Conservation (phyloP, 2,113 vertebrate species). For the Tympanuchus pallidicinctus region DNA sequence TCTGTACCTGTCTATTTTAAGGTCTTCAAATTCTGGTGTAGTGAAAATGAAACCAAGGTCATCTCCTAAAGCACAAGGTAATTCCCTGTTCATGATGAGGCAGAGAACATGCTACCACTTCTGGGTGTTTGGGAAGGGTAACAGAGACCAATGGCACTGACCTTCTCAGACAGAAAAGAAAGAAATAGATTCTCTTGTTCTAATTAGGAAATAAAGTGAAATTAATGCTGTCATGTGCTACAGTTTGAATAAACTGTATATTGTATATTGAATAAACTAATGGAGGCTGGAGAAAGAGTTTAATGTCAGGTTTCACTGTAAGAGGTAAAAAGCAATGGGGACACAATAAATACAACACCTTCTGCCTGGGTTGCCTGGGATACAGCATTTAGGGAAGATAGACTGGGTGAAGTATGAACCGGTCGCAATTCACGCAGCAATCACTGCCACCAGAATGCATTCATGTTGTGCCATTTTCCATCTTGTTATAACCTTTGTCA, state of each 20-base stretch:
- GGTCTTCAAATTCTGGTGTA: neutral
- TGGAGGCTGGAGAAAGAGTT: neutral
- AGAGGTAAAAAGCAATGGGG: slow-evolving; percentile 14
- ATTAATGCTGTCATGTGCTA: neutral
- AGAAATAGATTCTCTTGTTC: neutral
- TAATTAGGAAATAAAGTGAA: slow-evolving; percentile 19
- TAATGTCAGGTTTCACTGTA: neutral
- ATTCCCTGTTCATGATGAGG: neutral
- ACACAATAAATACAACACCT: slow-evolving; percentile 40
- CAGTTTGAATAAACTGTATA: neutral
- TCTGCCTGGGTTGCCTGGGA: slow-evolving; percentile 32
- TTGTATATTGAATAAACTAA: neutral
- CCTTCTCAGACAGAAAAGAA: neutral
- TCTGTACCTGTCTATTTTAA: neutral
- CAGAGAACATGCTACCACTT: neutral
- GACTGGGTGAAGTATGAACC: slow-evolving; percentile 5
- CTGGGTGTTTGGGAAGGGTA: neutral
- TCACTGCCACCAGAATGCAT: slow-evolving; percentile 29
- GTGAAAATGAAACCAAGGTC: neutral
- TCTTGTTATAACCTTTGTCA: slow-evolving; percentile 36
- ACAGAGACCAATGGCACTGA: neutral
- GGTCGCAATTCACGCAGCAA: slow-evolving; percentile 62
- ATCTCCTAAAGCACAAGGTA: neutral
- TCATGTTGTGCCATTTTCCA: slow-evolving; percentile 51
- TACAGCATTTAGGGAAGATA: slow-evolving; percentile 26